phyloP scores from a whole-genome alignment of 2,113 vertebrate genomes.

The Cynocephalus volans region DNA sequence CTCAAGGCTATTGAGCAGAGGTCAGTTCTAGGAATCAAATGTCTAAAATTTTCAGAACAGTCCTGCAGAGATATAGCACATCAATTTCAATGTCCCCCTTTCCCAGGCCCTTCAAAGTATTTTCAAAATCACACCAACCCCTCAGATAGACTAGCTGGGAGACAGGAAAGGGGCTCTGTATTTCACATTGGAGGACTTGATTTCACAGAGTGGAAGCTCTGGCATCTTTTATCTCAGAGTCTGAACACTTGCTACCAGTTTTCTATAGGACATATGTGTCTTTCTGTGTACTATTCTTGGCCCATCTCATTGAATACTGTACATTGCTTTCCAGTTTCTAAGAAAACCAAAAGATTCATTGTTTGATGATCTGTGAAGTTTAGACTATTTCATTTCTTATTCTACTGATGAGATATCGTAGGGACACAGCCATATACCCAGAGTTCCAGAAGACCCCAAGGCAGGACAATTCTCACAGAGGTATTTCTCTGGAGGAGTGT shows the following conservation, averaged over 20 bases:
- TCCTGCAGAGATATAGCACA: not conserved
- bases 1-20: not conserved
- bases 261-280: not conserved
- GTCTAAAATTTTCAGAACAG: not conserved
- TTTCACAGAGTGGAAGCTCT: conserved; percentile 60
- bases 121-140: not conserved
- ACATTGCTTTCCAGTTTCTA: not conserved
- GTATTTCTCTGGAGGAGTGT: conserved; percentile 61
- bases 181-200: not conserved
- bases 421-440: not conserved
- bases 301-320: not conserved
- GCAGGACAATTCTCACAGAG: conserved; percentile 58
- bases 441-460: not conserved
- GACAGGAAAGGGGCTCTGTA: too few species aligned
- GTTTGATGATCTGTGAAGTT: conserved; percentile 35
- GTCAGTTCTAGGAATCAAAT: not conserved
- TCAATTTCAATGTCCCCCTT: not conserved
- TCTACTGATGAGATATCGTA: not conserved
- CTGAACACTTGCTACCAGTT: conserved; percentile 61
- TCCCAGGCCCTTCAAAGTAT: not conserved
- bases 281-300: not conserved
- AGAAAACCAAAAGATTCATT: conserved; percentile 45
- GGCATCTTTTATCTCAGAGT: conserved; percentile 49
- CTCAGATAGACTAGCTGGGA: not conserved
- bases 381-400: conserved; percentile 59